Evolutionary conservation across 2,797 vertebrate species (phyloP).

Genomic region (Sandelia bainsii): DNA sequence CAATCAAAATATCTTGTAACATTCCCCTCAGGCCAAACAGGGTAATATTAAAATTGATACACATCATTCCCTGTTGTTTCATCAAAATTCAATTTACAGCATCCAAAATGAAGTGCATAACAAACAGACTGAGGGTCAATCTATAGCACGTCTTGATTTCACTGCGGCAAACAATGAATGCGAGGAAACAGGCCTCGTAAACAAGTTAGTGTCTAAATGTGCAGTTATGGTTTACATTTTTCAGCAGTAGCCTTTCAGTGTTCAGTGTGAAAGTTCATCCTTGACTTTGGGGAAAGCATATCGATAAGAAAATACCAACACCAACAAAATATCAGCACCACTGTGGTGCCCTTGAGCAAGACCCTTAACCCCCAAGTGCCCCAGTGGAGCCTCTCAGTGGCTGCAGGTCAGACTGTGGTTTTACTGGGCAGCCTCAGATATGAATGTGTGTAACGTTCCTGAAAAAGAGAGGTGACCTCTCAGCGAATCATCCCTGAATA

Average conservation of each 20-base stretch:
- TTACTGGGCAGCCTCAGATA: no score
- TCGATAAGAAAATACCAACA: no score
- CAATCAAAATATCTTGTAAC: conserved; percentile 49
- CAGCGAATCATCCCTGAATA: no score
- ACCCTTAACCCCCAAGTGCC: no score
- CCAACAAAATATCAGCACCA: no score
- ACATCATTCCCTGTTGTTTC: conserved; percentile 58
- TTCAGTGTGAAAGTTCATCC: not conserved
- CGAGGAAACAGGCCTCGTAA: not conserved
- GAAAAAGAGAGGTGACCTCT: no score
- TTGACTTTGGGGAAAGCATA: not conserved
- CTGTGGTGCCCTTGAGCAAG: no score
- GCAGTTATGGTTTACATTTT: not conserved
- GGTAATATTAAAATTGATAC: conserved; percentile 57
- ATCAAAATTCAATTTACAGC: conserved; percentile 66
- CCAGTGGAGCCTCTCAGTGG: no score
- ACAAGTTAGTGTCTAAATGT: not conserved
- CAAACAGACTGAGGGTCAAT: conserved; percentile 30
- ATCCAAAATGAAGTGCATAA: conserved; percentile 39
- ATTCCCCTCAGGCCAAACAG: conserved; percentile 50
- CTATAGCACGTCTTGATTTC: conserved; percentile 23
- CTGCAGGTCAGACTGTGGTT: no score
- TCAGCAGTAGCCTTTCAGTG: not conserved
- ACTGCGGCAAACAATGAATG: conserved; percentile 23
- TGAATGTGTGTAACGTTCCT: no score